Evolutionary conservation across 37 sponge, comb jelly and placozoan species (phyloP).

Genomic region (Diacarnus erythraeanus): DNA sequence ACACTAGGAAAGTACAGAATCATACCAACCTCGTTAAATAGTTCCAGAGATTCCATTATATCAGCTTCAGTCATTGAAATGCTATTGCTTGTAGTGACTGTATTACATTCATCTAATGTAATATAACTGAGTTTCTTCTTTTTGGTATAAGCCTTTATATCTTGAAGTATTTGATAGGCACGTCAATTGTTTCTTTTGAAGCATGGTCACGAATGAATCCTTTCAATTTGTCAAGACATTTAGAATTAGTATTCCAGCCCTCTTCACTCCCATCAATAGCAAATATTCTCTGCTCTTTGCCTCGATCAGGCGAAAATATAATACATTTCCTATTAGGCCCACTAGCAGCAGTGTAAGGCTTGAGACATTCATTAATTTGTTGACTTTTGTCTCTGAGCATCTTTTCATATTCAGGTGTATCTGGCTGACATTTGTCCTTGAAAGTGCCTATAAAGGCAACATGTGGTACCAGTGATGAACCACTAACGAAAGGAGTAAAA

Average conservation of each 20-base stretch:
- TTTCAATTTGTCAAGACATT: not conserved
- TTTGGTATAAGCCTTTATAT: not conserved
- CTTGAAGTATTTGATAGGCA: not conserved
- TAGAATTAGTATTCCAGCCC: not conserved
- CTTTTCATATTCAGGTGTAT: not conserved
- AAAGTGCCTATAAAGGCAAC: conserved; percentile 1
- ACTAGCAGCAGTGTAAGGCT: not conserved
- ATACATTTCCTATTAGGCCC: not conserved
- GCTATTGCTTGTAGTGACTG: not conserved
- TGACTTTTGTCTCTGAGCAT: not conserved
- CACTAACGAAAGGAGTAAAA: too few relatives aligned
- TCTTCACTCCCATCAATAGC: conserved; percentile 5
- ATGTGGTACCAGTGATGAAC: not conserved
- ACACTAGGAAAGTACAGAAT: not conserved
- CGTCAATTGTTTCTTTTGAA: not conserved
- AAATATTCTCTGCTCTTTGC: not conserved
- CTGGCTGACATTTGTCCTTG: conserved; percentile 1
- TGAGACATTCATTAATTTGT: not conserved
- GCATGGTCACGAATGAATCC: not conserved
- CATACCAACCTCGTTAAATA: not conserved
- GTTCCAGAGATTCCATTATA: not conserved
- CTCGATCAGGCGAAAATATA: not conserved
- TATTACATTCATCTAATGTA: not conserved
- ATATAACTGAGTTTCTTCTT: not conserved
- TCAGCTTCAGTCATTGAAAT: not conserved